Conservation (phyloP, 2,888 invertebrate species). For the Drosophila suboccidentalis region DNA sequence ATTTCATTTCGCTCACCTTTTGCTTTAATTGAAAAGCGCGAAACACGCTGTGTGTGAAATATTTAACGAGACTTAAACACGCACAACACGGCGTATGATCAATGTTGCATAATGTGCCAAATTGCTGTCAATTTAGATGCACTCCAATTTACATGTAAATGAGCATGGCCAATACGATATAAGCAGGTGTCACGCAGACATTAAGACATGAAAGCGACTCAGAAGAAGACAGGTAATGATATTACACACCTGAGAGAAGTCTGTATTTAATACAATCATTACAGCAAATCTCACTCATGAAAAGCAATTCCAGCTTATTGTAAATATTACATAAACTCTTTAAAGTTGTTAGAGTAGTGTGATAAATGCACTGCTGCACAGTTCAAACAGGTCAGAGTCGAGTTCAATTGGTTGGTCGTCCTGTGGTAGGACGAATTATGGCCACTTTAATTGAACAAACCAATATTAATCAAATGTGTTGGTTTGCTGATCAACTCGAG, state of each 20-base stretch:
- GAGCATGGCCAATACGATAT: neutral
- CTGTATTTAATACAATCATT: neutral
- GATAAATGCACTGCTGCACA: slow-evolving; percentile 2
- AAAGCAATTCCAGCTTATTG: slow-evolving; percentile 1
- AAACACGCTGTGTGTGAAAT: slow-evolving; percentile 23
- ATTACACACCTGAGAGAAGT: neutral
- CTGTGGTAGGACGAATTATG: slow-evolving; percentile 63
- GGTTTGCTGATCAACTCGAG: slow-evolving; percentile 15
- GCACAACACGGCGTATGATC: slow-evolving; percentile 18
- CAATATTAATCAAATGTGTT: slow-evolving; percentile 68
- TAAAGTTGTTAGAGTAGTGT: neutral
- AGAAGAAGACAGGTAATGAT: neutral
- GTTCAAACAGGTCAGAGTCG: neutral
- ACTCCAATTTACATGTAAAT: neutral
- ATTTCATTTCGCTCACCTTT: slow-evolving; percentile 4
- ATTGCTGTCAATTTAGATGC: slow-evolving; percentile 17
- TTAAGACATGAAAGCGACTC: neutral
- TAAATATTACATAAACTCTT: slow-evolving; percentile 3
- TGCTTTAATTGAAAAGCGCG: slow-evolving; percentile 44
- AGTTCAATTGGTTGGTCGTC: slow-evolving; percentile 22
- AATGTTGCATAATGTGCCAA: slow-evolving; percentile 9
- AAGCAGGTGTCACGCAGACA: slow-evolving; percentile 5
- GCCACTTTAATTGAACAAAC: slow-evolving; percentile 70
- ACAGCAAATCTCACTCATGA: neutral
- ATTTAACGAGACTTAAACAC: slow-evolving; percentile 29